These are phyloP conservation scores for Bothrops jararaca DNA, from an alignment of 2,113 vertebrate species.

Conservation along the genomic window DNA sequence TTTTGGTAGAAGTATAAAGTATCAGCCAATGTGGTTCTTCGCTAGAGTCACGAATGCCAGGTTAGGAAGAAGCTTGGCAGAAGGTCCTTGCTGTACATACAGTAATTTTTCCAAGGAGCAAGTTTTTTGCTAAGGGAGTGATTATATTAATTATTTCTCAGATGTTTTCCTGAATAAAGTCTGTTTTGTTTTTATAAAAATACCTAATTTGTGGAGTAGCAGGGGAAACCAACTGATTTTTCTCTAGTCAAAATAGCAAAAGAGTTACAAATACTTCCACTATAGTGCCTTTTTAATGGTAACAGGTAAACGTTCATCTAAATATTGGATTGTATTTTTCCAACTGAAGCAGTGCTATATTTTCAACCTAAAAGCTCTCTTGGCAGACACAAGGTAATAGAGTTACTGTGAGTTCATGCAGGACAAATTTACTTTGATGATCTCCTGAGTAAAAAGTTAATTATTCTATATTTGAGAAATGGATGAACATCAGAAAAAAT, in stretches of 20 bases:
- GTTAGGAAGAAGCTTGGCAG: background rate
- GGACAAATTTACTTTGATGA: background rate
- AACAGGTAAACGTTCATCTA: background rate
- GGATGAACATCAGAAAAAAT: background rate
- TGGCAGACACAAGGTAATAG: background rate
- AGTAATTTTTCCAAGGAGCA: background rate
- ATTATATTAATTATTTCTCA: background rate
- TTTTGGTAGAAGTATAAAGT: background rate
- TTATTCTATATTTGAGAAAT: background rate
- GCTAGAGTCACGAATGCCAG: background rate
- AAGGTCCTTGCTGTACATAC: background rate
- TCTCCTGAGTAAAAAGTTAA: background rate
- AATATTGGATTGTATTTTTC: background rate
- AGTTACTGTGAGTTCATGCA: background rate
- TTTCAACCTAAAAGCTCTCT: background rate
- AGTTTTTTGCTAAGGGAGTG: background rate
- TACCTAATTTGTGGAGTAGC: background rate
- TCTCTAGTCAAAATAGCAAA: slow-evolving; percentile 1
- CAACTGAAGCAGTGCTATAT: background rate
- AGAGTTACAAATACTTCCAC: background rate
- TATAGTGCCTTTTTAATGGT: background rate
- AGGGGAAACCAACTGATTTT: background rate
- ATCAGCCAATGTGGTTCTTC: background rate
- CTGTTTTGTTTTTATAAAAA: background rate
- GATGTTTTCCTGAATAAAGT: background rate